Conservation (phyloP, 1,140 invertebrate genomes). For the Drosophila miranda region DNA sequence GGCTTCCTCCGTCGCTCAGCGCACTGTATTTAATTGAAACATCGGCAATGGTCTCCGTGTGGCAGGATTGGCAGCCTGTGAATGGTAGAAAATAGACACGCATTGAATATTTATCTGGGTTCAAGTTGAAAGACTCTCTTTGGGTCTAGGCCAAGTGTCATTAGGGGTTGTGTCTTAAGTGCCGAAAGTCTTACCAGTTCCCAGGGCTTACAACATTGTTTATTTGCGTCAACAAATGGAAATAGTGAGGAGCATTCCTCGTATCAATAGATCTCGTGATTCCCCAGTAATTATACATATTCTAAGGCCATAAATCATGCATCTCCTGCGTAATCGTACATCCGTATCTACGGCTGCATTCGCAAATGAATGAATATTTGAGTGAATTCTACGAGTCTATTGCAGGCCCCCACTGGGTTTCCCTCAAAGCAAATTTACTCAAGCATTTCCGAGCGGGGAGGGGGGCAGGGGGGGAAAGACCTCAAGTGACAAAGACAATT, state of each 20-base stretch:
- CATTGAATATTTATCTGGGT: constrained; percentile 27
- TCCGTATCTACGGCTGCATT: neutral
- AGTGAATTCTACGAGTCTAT: neutral
- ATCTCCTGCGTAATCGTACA: too few species aligned
- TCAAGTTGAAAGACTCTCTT: constrained; percentile 6
- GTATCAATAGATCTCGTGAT: too few species aligned
- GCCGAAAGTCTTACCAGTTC: too few species aligned
- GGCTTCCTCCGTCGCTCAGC: constrained; percentile 9
- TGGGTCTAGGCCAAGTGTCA: too few species aligned
- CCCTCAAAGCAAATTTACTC: neutral
- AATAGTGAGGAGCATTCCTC: too few species aligned
- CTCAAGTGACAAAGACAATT: constrained; percentile 7
- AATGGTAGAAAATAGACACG: constrained; percentile 1
- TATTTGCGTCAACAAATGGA: too few species aligned
- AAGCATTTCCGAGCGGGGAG: too few species aligned
- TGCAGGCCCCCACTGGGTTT: neutral
- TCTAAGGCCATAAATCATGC: too few species aligned
- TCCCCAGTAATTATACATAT: too few species aligned
- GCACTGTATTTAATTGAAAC: constrained; percentile 67
- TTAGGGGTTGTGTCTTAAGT: too few species aligned
- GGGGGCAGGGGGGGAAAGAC: neutral
- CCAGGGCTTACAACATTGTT: too few species aligned
- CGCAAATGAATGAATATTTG: constrained; percentile 2
- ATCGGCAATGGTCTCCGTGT: constrained; percentile 46
- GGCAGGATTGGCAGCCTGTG: constrained; percentile 5